phyloP scores from a whole-genome alignment of 2,113 vertebrate genomes.

The Dicentrarchus labrax region DNA sequence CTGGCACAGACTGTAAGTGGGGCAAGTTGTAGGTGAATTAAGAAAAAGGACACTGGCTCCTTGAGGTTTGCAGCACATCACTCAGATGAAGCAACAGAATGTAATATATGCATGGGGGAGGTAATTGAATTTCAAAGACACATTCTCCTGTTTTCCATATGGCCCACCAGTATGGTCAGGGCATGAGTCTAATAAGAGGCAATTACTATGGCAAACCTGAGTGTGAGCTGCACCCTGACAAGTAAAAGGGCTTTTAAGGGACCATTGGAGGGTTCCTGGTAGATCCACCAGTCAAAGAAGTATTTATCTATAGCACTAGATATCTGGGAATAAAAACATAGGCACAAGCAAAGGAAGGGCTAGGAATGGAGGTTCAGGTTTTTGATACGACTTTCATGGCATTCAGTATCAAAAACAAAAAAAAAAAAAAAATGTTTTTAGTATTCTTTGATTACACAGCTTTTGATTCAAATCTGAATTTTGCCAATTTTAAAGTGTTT shows the following conservation, averaged over 20 bases:
- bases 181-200: constrained; percentile 51
- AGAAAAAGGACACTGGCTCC: constrained; percentile 60
- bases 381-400: no score
- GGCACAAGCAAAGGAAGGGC: no score
- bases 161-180: constrained; percentile 45
- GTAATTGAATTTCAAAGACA: constrained; percentile 75
- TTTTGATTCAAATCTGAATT: no score
- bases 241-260: background rate
- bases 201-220: constrained; percentile 33
- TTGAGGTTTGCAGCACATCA: constrained; percentile 64
- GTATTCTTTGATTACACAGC: no score
- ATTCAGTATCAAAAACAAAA: no score
- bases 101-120: constrained; percentile 57
- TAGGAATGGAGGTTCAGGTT: no score
- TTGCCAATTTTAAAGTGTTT: no score
- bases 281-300: background rate
- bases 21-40: constrained; percentile 58
- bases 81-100: constrained; percentile 64
- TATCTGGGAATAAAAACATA: background rate
- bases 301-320: background rate
- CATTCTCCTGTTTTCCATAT: constrained; percentile 67
- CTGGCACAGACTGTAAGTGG: constrained; percentile 31
- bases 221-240: constrained; percentile 28
- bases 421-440: no score
- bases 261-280: background rate